Base-by-base conservation (phyloP, 2,113 vertebrate species). In the Chroicocephalus ridibundus region DNA sequence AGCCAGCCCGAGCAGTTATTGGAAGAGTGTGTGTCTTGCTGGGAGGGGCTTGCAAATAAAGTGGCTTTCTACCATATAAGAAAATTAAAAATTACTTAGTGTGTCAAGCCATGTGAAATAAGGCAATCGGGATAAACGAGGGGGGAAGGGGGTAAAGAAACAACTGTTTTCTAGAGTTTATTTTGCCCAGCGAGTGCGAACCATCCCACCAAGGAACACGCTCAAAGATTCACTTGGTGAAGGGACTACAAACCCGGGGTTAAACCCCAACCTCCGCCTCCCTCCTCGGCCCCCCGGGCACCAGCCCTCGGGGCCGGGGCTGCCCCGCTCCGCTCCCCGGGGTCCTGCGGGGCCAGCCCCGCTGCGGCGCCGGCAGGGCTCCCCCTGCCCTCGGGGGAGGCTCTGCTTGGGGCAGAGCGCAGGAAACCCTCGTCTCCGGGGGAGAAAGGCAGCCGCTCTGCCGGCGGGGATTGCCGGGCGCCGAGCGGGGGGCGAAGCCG, bases 401-500 rank as follows among this genome's bases (percentile, higher is more conserved):
- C 52, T 31, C 10, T 27, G 34, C 27, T 5, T 1, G 61, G 47
- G 58, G 21, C 58, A 60, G 58, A 9, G 60, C 2, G 6, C 5
- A 14, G 52, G 66, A 57, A 22, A 24, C 15, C 16, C 31, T 26
- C 11, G 17, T 31, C 21, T 68, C 11, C 47, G 2, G 36, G 16
- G 10, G n/a, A 27, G 40, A 12, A 44, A 9, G 25, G 24, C 24
- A 13, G 19, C 21, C 17, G 10, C 18, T 58, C 7, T 9, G 27
- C 70, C 17, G 2, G 46, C 15, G 42, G 32, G 8, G 16, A 14
- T 6, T 71, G 34, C 52, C 4, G 76, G 52, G n/a, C 2, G 3
- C 7, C 15, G 19, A 13, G 25, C 32, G 3, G 2, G 38, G 32
- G 62, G 51, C 13, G 2, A 11, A 54, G 22, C 14, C 17, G 0